phyloP scores from a whole-genome alignment of 1,140 invertebrate species.

The Drosophila tani region DNA sequence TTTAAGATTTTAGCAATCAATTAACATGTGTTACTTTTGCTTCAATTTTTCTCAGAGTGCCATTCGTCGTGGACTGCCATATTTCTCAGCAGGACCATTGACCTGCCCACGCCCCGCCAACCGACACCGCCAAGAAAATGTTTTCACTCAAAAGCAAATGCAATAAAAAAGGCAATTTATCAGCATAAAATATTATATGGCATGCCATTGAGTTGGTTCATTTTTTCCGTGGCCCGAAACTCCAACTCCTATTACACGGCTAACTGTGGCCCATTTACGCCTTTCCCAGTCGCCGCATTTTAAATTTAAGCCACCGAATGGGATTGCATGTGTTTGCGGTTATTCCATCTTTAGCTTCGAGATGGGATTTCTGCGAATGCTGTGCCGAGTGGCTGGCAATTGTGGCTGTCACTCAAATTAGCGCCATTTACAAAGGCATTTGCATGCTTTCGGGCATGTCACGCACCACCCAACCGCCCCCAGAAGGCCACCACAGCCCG shows the following conservation, averaged over 20 bases:
- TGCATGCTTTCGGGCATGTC: constrained; percentile 59
- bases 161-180: constrained; percentile 83
- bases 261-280: constrained; percentile 66
- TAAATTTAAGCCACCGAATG: constrained; percentile 66
- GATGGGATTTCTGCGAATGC: constrained; percentile 16
- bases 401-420: constrained; percentile 71
- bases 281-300: constrained; percentile 44
- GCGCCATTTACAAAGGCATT: constrained; percentile 68
- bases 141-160: constrained; percentile 83
- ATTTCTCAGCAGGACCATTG: constrained; percentile 71
- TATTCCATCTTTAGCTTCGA: constrained; percentile 27
- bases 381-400: constrained; percentile 52
- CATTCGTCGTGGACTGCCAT: constrained; percentile 39
- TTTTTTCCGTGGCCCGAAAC: constrained; percentile 49
- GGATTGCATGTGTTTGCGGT: constrained; percentile 39
- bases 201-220: constrained; percentile 79
- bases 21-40: too few relatives aligned
- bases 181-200: constrained; percentile 84
- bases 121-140: constrained; percentile 65
- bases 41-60: constrained; percentile 10
- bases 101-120: constrained; percentile 54
- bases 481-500: not conserved
- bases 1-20: not conserved
- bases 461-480: constrained; percentile 26
- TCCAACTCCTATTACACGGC: constrained; percentile 15